These are phyloP conservation scores for Spongilla lacustris DNA, from an alignment of 37 sponge, comb jelly and placozoan species.

Conservation along the genomic window DNA sequence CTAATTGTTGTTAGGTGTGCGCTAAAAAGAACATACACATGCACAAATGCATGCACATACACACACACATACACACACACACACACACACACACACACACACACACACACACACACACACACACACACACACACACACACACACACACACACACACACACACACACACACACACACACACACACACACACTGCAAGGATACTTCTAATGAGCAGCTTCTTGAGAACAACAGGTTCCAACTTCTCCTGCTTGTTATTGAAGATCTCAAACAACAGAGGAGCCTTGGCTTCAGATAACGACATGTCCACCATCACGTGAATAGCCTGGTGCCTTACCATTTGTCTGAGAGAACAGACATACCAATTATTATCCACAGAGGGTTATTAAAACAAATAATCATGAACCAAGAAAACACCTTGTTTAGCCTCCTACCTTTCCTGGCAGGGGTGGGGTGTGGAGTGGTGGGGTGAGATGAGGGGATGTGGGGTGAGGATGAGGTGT, in stretches of 20 bases:
- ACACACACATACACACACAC: slow-evolving; percentile 4
- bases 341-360: neutral
- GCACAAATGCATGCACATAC: slow-evolving; percentile 6
- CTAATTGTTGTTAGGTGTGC: neutral
- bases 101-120: slow-evolving; percentile 45
- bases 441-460: too few relatives aligned
- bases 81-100: slow-evolving; percentile 49
- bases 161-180: slow-evolving; percentile 43
- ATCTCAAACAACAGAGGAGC: slow-evolving; percentile 29
- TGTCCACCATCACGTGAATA: slow-evolving; percentile 65
- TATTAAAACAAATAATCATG: too few relatives aligned
- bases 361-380: too few relatives aligned
- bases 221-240: slow-evolving; percentile 19
- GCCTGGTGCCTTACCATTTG: slow-evolving; percentile 31
- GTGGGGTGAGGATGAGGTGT: too few relatives aligned
- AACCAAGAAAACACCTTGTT: too few relatives aligned
- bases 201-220: slow-evolving; percentile 54
- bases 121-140: slow-evolving; percentile 27
- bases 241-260: slow-evolving; percentile 43
- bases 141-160: slow-evolving; percentile 1
- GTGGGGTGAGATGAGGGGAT: neutral
- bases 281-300: slow-evolving; percentile 15
- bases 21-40: slow-evolving; percentile 18
- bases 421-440: too few relatives aligned
- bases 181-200: slow-evolving; percentile 63